Conservation (phyloP, 2,797 vertebrate genomes). For the Babyrousa celebensis region DNA sequence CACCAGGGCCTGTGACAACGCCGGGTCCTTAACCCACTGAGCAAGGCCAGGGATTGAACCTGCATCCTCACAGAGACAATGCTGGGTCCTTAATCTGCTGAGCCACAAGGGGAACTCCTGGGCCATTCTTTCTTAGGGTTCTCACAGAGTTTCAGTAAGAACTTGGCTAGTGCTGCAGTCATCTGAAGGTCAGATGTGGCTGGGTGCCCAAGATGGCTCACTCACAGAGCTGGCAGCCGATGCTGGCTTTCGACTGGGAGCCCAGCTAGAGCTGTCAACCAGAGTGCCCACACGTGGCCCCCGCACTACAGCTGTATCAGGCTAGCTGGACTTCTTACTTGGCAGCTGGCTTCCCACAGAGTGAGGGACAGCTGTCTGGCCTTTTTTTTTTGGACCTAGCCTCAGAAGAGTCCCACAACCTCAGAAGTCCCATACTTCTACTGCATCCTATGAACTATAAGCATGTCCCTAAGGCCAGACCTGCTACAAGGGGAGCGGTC, state of each 20-base stretch:
- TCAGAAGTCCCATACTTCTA: background rate
- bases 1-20: no score
- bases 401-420: constrained; percentile 20
- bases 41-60: no score
- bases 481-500: background rate
- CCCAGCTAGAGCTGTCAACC: constrained; percentile 26
- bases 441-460: background rate
- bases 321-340: background rate
- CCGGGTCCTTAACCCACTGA: no score
- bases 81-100: no score
- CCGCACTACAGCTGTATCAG: background rate
- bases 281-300: background rate
- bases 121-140: background rate
- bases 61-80: no score
- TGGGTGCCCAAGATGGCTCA: background rate
- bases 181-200: background rate
- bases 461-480: background rate
- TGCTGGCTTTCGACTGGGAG: background rate
- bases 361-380: background rate
- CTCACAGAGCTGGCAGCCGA: background rate
- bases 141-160: background rate
- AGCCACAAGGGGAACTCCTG: no score
- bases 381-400: background rate
- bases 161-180: background rate
- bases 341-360: background rate